Base-by-base conservation (phyloP, 2,888 invertebrate genomes). In the Drosophila longiperda region DNA sequence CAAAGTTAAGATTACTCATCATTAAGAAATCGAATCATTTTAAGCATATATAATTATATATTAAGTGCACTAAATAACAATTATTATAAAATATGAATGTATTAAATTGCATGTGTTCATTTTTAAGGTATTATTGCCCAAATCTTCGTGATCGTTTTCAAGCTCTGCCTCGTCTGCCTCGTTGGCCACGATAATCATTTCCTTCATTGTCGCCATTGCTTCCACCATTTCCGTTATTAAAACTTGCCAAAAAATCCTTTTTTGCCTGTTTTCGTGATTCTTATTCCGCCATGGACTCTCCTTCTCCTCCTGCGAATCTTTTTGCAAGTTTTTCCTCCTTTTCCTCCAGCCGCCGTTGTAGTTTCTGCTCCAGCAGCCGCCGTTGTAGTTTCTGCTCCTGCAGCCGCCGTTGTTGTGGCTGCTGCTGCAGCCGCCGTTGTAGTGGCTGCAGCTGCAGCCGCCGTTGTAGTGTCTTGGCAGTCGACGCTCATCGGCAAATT, bases 401-500 rank as follows among this genome's bases (percentile, higher is more conserved):
- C n/a, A 12, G 52, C 49, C 1, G 50, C 33, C 0, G 67, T 65
- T 3, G 66, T 68, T 0, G 29, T 36, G 1, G 45, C 67, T 8
- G 29, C 33, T 23, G 23, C 23, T 34, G 33, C 23, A 36, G n/a
- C 33, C 1, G 34, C 33, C 12, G 52, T 52, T 2, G 34, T 34
- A 2, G 52, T 32, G 11, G 3, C 20, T 26, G 29, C 42, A 2
- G 55, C 59, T 20, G 29, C 1, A 29, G 5, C 29, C 29, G 4
- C 54, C 1, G 69, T 40, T 29, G 45, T 33, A 1, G 11, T 4
- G 2, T 11, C n/a, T n/a, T n/a, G n/a, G n/a, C n/a, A n/a, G n/a
- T n/a, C n/a, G n/a, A n/a, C n/a, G n/a, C n/a, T n/a, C n/a, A n/a
- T 23, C 36, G 78, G 75, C 32, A 75, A 4, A 20, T 50, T 20